Percentiles rank a stretch among this genome's conserved stretches.
phyloP scores from a whole-genome alignment of 2,797 vertebrate genomes.

The Channa striata region DNA sequence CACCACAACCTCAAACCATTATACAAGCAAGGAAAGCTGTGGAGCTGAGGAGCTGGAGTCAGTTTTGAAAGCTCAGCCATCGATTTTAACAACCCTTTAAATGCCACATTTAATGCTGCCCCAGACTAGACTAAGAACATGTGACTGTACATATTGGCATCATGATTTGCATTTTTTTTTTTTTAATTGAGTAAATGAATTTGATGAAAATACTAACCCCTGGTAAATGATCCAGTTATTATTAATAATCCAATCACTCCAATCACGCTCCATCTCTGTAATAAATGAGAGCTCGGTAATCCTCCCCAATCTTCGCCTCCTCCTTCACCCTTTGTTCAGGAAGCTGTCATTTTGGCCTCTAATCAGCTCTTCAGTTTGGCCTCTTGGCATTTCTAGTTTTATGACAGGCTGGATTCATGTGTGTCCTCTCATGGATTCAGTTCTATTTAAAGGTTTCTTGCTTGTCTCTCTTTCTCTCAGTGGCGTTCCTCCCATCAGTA shows the following conservation, averaged over 20 bases:
- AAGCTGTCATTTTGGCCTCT: constrained; percentile 48
- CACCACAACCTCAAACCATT: constrained; percentile 29
- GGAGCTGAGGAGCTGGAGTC: constrained; percentile 41
- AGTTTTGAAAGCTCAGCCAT: constrained; percentile 61
- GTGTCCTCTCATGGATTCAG: constrained; percentile 34
- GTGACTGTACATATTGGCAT: too few relatives aligned
- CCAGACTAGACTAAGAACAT: constrained; percentile 29
- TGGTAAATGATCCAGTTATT: too few relatives aligned
- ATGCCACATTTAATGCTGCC: constrained; percentile 48
- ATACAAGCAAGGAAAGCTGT: constrained; percentile 34
- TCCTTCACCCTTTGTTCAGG: constrained; percentile 60
- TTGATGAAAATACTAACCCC: neutral
- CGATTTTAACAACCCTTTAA: constrained; percentile 51
- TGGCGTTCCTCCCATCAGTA: neutral
- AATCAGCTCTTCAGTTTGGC: constrained; percentile 73
- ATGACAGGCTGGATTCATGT: constrained; percentile 49
- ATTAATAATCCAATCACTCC: constrained; percentile 26
- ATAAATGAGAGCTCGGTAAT: constrained; percentile 60
- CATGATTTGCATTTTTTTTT: too few relatives aligned
- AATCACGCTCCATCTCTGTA: constrained; percentile 43
- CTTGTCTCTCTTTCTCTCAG: constrained; percentile 14
- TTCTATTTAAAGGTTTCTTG: constrained; percentile 49
- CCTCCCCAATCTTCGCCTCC: constrained; percentile 39
- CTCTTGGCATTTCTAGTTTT: constrained; percentile 60
- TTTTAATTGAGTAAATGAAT: neutral